Base-by-base conservation (phyloP, 2,797 vertebrate species). In the Chaenodraco wilsoni region DNA sequence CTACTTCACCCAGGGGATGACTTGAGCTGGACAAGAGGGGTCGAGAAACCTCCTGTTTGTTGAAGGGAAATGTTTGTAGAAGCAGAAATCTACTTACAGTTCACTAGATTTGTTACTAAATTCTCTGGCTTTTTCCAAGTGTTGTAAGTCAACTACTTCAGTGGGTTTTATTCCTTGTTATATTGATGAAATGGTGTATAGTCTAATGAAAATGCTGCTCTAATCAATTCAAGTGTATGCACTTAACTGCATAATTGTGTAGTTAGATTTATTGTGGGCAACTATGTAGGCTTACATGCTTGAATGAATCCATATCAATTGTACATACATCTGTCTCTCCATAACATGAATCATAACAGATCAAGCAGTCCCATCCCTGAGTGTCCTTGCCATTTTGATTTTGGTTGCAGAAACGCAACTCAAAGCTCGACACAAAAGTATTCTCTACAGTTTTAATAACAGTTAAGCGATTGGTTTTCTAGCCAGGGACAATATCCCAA, bases 21-120 rank as follows among this genome's bases (percentile, higher is more conserved):
- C 65, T 69, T 41, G 27, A 64, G 54, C 19, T 51, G 27, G 59
- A 54, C 21, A 51, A 57, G 4, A 61, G 4, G 8, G 23, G 31
- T 54, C 10, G 45, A 41, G 13, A 41, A 54, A 44, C 23, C 27
- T 69, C 1, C 19, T 41, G 4, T 65, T 65, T 63, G 33, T 58
- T n/a, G 1, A 54, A 23, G 19, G 21, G 1, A 48, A 57, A 49
- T 52, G 4, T 15, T n/a, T 63, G 3, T n/a, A 40, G 41, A 56
- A 44, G 33, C 27, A 43, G 19, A 23, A n/a, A 19, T 65, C 60
- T 14, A 40, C 1, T 31, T 62, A 33, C 15, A 71, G 15, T 49
- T 74, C 45, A 66, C n/a, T 44, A 40, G 10, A 45, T 58, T 68
- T 68, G 15, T 65, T 69, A 27, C 45, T 51, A 69, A 46, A 50